phyloP scores from a whole-genome alignment of 2,797 vertebrate genomes.

The Acrossocheilus fasciatus region DNA sequence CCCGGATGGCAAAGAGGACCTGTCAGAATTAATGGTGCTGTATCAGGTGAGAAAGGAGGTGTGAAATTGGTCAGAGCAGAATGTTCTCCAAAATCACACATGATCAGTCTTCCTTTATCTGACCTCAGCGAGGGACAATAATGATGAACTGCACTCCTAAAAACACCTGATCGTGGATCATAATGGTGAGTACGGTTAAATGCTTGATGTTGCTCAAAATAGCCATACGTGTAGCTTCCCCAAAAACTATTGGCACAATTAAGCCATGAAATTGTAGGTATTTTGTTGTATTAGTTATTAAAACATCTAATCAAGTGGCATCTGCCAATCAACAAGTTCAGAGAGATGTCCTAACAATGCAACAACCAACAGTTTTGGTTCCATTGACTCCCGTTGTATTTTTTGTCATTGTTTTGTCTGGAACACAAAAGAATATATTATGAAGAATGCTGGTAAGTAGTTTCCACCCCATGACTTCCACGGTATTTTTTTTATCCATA shows the following conservation, averaged over 20 bases:
- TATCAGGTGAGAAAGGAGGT: slow-evolving; percentile 80
- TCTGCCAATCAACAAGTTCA: not conserved
- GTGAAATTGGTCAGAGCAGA: slow-evolving; percentile 80
- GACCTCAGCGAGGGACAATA: slow-evolving; percentile 36
- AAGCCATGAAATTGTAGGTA: not conserved
- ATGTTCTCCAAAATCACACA: slow-evolving; percentile 62
- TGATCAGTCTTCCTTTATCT: slow-evolving; percentile 47
- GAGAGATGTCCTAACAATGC: not conserved
- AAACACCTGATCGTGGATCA: slow-evolving; percentile 31
- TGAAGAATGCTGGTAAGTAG: not conserved
- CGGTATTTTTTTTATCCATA: not conserved
- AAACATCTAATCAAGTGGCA: not conserved
- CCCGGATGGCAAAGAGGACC: slow-evolving; percentile 77
- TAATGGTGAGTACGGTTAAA: not conserved
- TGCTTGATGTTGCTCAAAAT: slow-evolving; percentile 7
- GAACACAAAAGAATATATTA: not conserved
- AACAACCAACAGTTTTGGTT: not conserved
- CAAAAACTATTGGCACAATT: not conserved
- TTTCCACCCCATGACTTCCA: not conserved
- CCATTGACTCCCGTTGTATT: not conserved
- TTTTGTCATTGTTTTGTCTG: not conserved
- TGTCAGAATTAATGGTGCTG: slow-evolving; percentile 85
- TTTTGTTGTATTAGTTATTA: not conserved
- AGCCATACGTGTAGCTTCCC: not conserved
- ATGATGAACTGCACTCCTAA: slow-evolving; percentile 36